Conservation (phyloP, 2,113 vertebrate genomes). For the Marcusenius ussheri region DNA sequence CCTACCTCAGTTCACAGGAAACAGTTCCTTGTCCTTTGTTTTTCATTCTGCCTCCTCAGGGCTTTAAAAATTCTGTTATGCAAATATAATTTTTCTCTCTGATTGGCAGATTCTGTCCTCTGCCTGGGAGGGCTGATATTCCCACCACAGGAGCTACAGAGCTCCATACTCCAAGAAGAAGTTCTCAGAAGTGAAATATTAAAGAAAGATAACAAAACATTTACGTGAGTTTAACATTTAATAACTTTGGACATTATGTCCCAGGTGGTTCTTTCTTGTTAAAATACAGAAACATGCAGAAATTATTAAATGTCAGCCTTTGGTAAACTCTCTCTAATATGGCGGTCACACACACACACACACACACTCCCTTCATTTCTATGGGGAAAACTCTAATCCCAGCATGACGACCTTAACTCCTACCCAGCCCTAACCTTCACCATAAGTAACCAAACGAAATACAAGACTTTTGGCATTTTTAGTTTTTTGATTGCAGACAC, state of each 20-base stretch:
- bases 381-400: neutral
- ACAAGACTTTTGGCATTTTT: neutral
- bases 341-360: neutral
- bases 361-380: neutral
- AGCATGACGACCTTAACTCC: neutral
- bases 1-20: no score
- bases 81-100: slow-evolving; percentile 1
- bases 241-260: slow-evolving; percentile 7
- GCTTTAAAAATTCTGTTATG: neutral
- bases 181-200: slow-evolving; percentile 7
- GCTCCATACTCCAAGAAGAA: neutral
- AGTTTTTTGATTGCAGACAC: neutral
- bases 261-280: slow-evolving; percentile 6
- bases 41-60: neutral
- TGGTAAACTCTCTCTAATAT: neutral
- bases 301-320: slow-evolving; percentile 15
- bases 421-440: neutral
- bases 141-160: neutral
- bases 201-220: slow-evolving; percentile 18
- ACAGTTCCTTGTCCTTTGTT: neutral
- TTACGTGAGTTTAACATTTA: slow-evolving; percentile 21
- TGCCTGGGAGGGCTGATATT: neutral
- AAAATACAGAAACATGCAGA: slow-evolving; percentile 9
- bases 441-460: neutral
- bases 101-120: slow-evolving; percentile 3